A percentile compares a stretch with the other conserved stretches of the same genome.
Conservation (phyloP, 2,797 vertebrate genomes). For the Pempheris klunzingeri region DNA sequence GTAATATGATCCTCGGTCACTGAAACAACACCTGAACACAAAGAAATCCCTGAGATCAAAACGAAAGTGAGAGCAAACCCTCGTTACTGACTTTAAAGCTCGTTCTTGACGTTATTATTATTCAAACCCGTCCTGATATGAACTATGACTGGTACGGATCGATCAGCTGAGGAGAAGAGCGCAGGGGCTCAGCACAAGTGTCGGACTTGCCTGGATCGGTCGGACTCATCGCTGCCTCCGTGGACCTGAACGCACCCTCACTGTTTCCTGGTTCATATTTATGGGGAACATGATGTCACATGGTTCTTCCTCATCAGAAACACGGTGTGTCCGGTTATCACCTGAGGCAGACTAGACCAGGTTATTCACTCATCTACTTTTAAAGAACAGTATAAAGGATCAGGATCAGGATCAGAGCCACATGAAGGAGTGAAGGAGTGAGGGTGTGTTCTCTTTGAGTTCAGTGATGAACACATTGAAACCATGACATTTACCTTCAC, state of each 20-base stretch:
- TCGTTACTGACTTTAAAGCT: background rate
- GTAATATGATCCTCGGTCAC: accelerated
- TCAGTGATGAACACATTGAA: background rate
- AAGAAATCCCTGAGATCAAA: background rate
- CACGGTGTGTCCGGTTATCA: background rate
- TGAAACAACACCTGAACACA: background rate
- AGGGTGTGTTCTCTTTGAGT: accelerated
- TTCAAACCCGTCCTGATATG: accelerated
- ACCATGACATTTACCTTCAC: too few relatives aligned
- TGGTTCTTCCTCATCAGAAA: conserved; percentile 54
- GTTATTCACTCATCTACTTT: accelerated
- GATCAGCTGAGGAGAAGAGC: too few relatives aligned
- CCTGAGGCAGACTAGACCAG: background rate
- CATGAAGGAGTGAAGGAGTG: too few relatives aligned
- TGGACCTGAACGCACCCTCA: background rate
- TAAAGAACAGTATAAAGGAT: too few relatives aligned
- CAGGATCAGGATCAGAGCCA: too few relatives aligned
- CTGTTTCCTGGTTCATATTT: conserved; percentile 26
- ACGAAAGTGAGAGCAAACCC: conserved; percentile 51
- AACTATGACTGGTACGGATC: too few relatives aligned
- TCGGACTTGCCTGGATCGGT: conserved; percentile 27
- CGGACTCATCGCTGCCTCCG: conserved; percentile 31
- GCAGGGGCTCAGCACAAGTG: too few relatives aligned
- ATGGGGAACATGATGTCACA: conserved; percentile 29
- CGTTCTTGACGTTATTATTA: too few relatives aligned